Base-by-base conservation (phyloP, 30 jellyfish, hydroid and myxozoan species). In the Morbakka virulenta region DNA sequence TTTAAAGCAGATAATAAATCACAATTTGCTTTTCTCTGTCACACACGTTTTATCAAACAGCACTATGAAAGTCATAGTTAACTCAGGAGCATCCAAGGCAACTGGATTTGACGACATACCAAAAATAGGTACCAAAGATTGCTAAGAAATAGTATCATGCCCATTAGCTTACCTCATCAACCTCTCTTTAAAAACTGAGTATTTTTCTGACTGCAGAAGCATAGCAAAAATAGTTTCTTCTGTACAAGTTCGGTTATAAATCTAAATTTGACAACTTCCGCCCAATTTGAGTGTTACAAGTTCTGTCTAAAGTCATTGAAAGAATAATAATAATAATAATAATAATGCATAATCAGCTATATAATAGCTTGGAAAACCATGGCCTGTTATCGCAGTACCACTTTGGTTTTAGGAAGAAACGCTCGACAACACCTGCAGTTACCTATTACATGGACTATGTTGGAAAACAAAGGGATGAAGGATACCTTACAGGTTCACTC, bases 181-280 rank as follows among this genome's bases (percentile, higher is more conserved):
- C n/a, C n/a, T n/a, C n/a, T n/a, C n/a, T n/a, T n/a, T n/a, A n/a
- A n/a, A 68, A 33, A 68, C 74, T 68, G 80, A 29, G 70, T 32
- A 21, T 65, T 65, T 28, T 65, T 62, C 77, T 65, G 77, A 65
- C 77, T 65, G 17, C 77, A 29, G 12, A 65, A 29, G 41, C 25
- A 32, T 68, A 68, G 80, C 80, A 68, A 68, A 68, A 68, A 33
- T 35, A 32, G 73, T 68, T 33, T 35, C 80, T 68, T 68, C n/a
- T 68, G 52, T 33, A 35, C 41, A 28, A 29, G 25, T 68, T 67
- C 32, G 77, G 77, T 21, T 14, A 20, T 65, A 65, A 65, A 28
- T 24, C 77, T 28, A 65, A 65, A 14, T 65, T 65, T 65, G 77
- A 72, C 51, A 50, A 50, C 80, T 72, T 47, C 67, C 79, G 68